Evolutionary conservation across 2,113 vertebrate species (phyloP).

Genomic region (Sitta europaea): DNA sequence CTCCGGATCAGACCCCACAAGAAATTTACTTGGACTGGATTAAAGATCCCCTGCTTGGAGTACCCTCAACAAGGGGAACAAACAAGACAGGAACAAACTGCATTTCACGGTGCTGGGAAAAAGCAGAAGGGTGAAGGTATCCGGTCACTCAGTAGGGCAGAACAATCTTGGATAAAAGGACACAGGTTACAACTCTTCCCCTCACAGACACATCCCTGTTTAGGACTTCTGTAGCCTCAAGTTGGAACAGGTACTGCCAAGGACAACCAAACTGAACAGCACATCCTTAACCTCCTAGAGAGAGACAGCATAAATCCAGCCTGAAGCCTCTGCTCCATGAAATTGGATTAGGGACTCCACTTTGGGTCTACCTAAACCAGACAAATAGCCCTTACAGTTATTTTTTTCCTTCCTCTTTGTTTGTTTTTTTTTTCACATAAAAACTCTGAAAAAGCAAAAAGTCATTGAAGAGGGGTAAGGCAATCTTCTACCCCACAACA

Average conservation of each 20-base stretch:
- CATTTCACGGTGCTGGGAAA: neutral
- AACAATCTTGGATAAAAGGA: neutral
- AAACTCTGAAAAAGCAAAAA: neutral
- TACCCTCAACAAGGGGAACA: neutral
- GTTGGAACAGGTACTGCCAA: neutral
- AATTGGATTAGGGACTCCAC: neutral
- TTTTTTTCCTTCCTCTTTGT: neutral
- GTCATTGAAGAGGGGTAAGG: neutral
- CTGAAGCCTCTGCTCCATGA: neutral
- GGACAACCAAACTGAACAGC: neutral
- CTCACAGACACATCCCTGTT: neutral
- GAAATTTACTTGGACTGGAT: neutral
- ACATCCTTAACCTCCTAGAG: neutral
- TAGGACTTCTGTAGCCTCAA: neutral
- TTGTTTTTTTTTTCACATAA: neutral
- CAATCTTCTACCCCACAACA: neutral
- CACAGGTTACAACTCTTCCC: accelerated
- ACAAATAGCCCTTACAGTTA: neutral
- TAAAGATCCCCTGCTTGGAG: neutral
- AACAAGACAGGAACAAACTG: neutral
- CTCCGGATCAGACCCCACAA: neutral
- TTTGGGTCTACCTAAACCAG: neutral
- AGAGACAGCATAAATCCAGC: neutral
- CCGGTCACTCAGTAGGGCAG: neutral
- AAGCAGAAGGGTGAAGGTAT: neutral